phyloP scores from a whole-genome alignment of 2,797 vertebrate species.

The Dendrocincla fuliginosa region DNA sequence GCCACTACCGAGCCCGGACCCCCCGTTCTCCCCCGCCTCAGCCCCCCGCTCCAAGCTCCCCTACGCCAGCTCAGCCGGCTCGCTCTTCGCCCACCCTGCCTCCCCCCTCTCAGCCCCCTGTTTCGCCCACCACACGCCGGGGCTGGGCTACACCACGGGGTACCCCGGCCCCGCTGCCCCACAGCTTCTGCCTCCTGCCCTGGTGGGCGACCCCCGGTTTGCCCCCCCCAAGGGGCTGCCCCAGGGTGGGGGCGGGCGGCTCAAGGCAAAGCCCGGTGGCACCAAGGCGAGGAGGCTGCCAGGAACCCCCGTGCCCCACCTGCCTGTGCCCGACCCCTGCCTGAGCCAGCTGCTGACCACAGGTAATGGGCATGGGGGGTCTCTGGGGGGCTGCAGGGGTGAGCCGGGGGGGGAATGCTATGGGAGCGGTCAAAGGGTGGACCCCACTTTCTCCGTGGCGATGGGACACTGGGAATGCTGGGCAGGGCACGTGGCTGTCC shows the following conservation, averaged over 20 bases:
- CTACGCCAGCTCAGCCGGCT: constrained; percentile 60
- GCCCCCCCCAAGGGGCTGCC: constrained; percentile 66
- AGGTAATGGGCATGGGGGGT: background rate
- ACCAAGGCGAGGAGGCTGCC: constrained; percentile 29
- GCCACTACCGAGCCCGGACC: constrained; percentile 49
- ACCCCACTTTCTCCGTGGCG: background rate
- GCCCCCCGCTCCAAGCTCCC: constrained; percentile 78
- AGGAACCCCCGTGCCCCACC: background rate
- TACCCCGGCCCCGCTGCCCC: constrained; percentile 37
- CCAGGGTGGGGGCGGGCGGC: constrained; percentile 34
- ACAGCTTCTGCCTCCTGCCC: constrained; percentile 10
- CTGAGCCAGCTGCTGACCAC: constrained; percentile 83
- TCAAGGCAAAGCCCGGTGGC: constrained; percentile 74
- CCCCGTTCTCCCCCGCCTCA: constrained; percentile 66
- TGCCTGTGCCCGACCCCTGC: constrained; percentile 71
- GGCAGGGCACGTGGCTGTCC: background rate
- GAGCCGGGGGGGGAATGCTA: accelerated
- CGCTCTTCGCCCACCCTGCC: constrained; percentile 74
- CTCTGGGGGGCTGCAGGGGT: too few relatives aligned
- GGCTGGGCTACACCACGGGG: constrained; percentile 18
- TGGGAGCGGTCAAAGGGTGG: accelerated
- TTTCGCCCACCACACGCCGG: constrained; percentile 8
- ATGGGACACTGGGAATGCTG: background rate
- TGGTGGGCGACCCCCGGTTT: constrained; percentile 71
- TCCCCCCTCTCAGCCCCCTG: constrained; percentile 63